Evolutionary conservation across 1,140 invertebrate genomes (phyloP), one percentile per base, ranked within the genome.

Genomic region (Pemphigus obesinymphae): DNA sequence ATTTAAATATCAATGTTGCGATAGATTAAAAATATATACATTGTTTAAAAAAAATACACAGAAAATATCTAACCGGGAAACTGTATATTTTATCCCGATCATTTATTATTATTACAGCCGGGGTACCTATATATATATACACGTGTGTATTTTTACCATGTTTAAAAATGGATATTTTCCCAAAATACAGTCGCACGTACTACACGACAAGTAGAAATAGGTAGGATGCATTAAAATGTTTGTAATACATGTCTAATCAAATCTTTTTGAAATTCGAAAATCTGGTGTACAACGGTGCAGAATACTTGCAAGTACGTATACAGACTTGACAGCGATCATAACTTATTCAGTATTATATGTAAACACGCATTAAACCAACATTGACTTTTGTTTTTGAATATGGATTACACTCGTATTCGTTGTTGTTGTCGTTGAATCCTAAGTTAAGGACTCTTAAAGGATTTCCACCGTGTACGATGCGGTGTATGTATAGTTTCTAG

Each of bases 331-430:
- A 29, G 29, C 31, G 7, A 53, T 43, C 43, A 43, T 68, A 68
- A 68, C 34, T 68, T 68, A 68, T 68, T 68, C 66, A 68, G 34
- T 43, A 61, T 61, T 29, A 20, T 66, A 43, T n/a, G 66, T 68
- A 68, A 68, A 68, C 34, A 43, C 1, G 11, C 66, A n/a, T 68
- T 40, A 40, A 40, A 23, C 66, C n/a, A 68, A 68, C 34, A 68
- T 68, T 43, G 66, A 40, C 34, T 68, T 68, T 40, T 23, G 34
- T 68, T 68, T 68, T 68, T 40, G 66, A 68, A 68, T 68, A 68
- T 68, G 43, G 43, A 68, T 40, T 68, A 31, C 17, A 34, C 20
- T 15, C n/a, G 11, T 63, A 34, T n/a, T n/a, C 8, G 26, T 5
- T 61, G 29, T 2, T 10, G 63, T 20, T 20, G 31, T 37, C 34